A percentile compares a stretch with the other conserved stretches of the same genome.
Conservation (phyloP, 2,113 vertebrate genomes). For the Lophochroa leadbeateri region DNA sequence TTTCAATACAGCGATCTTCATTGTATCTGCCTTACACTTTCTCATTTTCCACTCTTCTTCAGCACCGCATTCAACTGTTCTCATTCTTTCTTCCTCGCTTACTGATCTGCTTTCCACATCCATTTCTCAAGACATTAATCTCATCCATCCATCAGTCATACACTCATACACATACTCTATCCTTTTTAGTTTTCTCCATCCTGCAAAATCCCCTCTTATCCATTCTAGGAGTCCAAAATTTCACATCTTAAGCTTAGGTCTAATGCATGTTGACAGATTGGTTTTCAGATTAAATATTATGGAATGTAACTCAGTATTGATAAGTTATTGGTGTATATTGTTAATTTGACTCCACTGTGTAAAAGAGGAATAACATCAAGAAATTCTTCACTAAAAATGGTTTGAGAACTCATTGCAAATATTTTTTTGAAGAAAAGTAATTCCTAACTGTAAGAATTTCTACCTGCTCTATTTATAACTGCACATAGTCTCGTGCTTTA, state of each 20-base stretch:
- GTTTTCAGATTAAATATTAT: background rate
- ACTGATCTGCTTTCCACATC: background rate
- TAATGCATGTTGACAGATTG: background rate
- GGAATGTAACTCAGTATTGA: background rate
- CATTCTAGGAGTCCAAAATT: background rate
- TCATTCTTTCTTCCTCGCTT: background rate
- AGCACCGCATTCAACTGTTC: background rate
- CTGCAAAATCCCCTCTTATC: background rate
- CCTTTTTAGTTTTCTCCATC: background rate
- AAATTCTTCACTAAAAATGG: background rate
- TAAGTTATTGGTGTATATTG: background rate
- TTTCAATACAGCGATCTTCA: background rate
- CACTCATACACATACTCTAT: accelerated
- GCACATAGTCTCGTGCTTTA: background rate
- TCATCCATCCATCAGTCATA: background rate
- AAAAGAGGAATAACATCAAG: background rate
- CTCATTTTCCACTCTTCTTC: background rate
- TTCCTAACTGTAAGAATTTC: background rate
- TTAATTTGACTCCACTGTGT: background rate
- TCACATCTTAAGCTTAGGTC: background rate
- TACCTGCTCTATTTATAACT: background rate
- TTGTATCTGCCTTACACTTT: background rate
- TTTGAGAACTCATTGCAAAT: background rate
- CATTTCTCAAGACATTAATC: background rate
- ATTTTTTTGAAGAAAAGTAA: background rate